A percentile compares a stretch with the other conserved stretches of the same genome.
These are phyloP conservation scores for Cancer borealis DNA, from an alignment of 2,888 invertebrate genomes.

Conservation along the genomic window DNA sequence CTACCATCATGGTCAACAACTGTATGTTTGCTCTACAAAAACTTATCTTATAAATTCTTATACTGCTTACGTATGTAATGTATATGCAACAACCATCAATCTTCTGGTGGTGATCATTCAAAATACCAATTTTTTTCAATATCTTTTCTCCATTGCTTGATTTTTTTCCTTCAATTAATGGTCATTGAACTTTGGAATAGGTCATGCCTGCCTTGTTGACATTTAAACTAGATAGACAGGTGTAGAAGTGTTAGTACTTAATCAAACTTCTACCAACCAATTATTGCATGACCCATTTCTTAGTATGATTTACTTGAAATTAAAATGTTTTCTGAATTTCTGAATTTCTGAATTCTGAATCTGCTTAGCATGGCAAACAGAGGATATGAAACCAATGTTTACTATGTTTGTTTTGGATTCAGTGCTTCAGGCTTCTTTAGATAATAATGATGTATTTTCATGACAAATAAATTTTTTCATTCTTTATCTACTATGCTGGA, in stretches of 20 bases:
- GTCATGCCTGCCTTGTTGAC: background rate
- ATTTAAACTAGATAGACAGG: background rate
- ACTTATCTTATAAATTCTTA: background rate
- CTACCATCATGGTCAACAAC: background rate
- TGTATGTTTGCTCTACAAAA: background rate
- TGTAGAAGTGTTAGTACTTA: background rate
- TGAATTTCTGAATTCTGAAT: background rate
- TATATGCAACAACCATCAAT: background rate
- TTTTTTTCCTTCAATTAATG: background rate
- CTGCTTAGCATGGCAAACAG: background rate
- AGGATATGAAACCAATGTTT: background rate
- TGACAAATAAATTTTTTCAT: background rate
- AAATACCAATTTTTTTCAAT: background rate
- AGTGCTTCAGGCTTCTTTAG: background rate
- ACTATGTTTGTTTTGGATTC: background rate
- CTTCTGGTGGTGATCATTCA: background rate
- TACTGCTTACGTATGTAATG: background rate
- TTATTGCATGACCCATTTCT: background rate
- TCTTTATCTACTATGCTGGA: background rate
- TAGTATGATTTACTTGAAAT: background rate
- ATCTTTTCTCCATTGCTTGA: background rate
- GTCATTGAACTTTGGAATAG: background rate
- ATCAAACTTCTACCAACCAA: background rate
- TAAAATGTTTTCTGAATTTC: background rate
- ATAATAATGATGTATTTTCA: background rate